Evolutionary conservation across 2,797 vertebrate species (phyloP), one percentile per base, ranked within the genome.

Genomic region (Cyclura pinguis): DNA sequence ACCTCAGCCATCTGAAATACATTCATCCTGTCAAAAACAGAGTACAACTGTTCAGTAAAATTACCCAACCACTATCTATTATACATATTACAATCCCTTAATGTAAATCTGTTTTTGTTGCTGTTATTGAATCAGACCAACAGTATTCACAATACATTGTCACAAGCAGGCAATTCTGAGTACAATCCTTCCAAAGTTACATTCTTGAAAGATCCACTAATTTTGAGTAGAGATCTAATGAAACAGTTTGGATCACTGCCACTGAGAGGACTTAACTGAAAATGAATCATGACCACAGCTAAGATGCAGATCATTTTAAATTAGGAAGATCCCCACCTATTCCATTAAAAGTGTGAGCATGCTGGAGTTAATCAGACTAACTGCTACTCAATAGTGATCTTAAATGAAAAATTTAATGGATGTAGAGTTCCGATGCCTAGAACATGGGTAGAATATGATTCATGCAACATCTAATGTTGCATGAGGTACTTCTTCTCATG

Each of bases 21-120:
- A 95, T 89, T 10, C 84, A 74, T 0, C 18, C 62, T 62, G 6
- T 16, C 35, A 67, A 72, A 86, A 92, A 74, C 24, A 57, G 32
- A 59, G 22, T 29, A 35, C 50, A 69, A 13, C 16, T 35, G 50
- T 57, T 24, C 18, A 86, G 76, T 78, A 87, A 89, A 88, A 91
- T 55, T 89, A 86, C 12, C 47, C 14, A 91, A 14, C 82, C 93
- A n/a, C 72, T 89, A 52, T 74, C 84, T 73, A 24, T 90, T 85
- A 69, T 80, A 78, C 50, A 52, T 3, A 67, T 24, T 90, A 72
- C 72, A 27, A 69, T 85, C 47, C 50, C 32, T n/a, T 29, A 88
- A 85, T 38, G 4, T 12, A 69, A 55, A 38, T 62, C 59, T 62
- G 18, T 62, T 62, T 62, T 22, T 57, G 12, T 8, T 7, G 72